phyloP scores from a whole-genome alignment of 2,113 vertebrate genomes.

The Oncorhynchus kisutch region DNA sequence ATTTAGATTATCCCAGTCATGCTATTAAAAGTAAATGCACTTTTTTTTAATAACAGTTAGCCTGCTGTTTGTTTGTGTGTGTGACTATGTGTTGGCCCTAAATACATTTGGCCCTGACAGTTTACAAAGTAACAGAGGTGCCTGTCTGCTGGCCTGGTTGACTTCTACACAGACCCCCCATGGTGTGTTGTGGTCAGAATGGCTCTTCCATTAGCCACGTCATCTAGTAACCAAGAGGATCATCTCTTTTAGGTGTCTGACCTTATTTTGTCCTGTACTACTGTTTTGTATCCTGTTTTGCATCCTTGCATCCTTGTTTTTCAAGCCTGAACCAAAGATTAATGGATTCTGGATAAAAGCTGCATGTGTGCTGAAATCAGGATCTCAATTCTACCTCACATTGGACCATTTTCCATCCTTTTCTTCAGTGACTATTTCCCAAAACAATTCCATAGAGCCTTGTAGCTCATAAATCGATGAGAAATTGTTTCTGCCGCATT shows the following conservation, averaged over 20 bases:
- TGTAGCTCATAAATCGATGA: background rate
- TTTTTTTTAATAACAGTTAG: background rate
- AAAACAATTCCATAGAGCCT: background rate
- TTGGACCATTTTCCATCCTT: background rate
- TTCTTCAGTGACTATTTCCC: too few relatives aligned
- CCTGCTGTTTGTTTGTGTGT: too few relatives aligned
- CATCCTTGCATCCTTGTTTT: too few relatives aligned
- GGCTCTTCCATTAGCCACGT: background rate
- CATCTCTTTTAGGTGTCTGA: background rate
- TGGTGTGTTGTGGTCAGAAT: background rate
- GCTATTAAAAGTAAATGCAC: background rate
- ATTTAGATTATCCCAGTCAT: background rate
- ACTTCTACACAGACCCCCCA: background rate
- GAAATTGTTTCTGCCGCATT: background rate
- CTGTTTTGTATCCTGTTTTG: background rate
- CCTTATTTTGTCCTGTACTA: background rate
- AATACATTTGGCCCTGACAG: background rate
- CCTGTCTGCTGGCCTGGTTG: too few relatives aligned
- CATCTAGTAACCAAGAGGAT: background rate
- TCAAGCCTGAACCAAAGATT: background rate
- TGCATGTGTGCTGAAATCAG: background rate
- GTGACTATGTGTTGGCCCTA: background rate
- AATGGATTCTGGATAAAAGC: background rate
- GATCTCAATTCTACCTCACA: background rate
- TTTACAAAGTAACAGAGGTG: constrained; percentile 1